Evolutionary conservation across 2,797 vertebrate genomes (phyloP).

Genomic region (Sarcoramphus papa): DNA sequence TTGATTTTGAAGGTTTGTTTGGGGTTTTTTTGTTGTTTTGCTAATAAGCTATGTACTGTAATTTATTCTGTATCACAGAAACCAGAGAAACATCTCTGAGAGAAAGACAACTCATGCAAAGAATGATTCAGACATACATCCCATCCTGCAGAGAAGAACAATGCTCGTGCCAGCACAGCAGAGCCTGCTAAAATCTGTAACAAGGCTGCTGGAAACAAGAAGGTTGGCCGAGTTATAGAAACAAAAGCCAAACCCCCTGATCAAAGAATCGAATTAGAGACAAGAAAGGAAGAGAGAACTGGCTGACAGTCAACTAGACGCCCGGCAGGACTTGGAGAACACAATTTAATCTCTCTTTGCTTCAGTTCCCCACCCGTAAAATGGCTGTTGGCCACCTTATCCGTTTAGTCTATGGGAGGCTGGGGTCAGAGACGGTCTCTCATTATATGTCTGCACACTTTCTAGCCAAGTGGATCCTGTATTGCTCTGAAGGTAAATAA

Average conservation of each 20-base stretch:
- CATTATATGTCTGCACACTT: neutral
- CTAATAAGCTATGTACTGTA: neutral
- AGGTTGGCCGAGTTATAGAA: neutral
- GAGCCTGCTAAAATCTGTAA: neutral
- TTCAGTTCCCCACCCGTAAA: neutral
- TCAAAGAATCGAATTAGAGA: conserved; percentile 40
- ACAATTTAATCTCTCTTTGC: neutral
- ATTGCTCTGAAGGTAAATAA: neutral
- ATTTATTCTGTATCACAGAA: conserved; percentile 42
- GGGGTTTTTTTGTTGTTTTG: neutral
- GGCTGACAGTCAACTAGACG: conserved; percentile 5
- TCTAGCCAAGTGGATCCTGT: neutral
- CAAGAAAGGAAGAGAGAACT: conserved; percentile 21
- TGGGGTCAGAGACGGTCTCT: neutral
- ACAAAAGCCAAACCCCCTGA: conserved; percentile 36
- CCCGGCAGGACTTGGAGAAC: neutral
- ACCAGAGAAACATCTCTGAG: neutral
- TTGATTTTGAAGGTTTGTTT: neutral
- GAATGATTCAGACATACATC: conserved; percentile 15
- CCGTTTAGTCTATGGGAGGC: neutral
- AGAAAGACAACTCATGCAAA: conserved; percentile 26
- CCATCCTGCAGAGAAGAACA: conserved; percentile 55
- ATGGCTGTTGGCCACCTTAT: neutral
- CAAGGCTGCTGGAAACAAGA: conserved; percentile 9
- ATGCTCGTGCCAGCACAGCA: neutral